A percentile compares a stretch with the other conserved stretches of the same genome.
Conservation (phyloP, 2,113 vertebrate species). For the Dinomys branickii region DNA sequence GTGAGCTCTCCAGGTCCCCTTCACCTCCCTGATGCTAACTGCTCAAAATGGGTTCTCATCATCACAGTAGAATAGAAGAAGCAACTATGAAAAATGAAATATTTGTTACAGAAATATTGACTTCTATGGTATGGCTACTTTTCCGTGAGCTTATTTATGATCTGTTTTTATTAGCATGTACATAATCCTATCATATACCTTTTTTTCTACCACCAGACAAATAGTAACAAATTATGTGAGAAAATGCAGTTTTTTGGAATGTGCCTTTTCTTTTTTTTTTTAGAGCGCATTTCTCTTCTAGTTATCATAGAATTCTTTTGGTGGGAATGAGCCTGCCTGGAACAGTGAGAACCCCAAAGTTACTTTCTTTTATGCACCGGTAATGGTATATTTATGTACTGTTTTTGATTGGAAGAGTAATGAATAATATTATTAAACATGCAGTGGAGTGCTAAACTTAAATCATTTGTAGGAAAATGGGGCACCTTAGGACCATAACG, state of each 20-base stretch:
- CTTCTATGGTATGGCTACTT: background rate
- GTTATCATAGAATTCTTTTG: background rate
- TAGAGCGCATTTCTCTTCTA: background rate
- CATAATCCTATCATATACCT: background rate
- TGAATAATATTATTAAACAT: background rate
- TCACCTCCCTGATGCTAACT: background rate
- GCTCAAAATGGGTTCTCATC: background rate
- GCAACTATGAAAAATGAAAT: background rate
- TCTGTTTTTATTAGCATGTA: background rate
- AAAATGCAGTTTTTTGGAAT: background rate
- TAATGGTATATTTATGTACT: background rate
- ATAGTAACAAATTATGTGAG: background rate
- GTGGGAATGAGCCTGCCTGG: background rate
- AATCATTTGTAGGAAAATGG: background rate
- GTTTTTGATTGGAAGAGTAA: background rate
- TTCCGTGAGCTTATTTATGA: background rate
- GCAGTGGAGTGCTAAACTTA: background rate
- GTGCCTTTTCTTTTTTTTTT: background rate
- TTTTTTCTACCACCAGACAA: background rate
- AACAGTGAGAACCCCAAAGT: background rate
- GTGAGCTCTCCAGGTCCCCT: background rate
- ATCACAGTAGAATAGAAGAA: background rate
- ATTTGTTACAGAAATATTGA: background rate
- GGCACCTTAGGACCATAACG: background rate
- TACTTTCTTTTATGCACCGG: background rate